phyloP scores from a whole-genome alignment of 2,888 invertebrate genomes.

The Callyntrura sp. region DNA sequence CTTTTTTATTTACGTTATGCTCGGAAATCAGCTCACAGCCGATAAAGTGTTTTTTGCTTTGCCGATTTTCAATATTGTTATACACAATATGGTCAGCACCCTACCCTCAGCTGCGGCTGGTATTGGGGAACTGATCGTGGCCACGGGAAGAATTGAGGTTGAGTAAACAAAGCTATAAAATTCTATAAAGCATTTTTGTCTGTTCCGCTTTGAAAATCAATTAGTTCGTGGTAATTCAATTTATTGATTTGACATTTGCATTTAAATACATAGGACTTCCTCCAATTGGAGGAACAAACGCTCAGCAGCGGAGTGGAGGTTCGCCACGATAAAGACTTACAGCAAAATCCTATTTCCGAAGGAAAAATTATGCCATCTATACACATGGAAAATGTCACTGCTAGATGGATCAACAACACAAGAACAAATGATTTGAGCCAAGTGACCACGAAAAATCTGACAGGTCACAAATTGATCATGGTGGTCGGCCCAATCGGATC shows the following conservation, averaged over 20 bases:
- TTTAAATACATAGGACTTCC: slow-evolving; percentile 66
- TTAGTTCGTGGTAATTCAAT: no score
- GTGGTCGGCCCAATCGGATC: slow-evolving; percentile 79
- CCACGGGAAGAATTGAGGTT: slow-evolving; percentile 90
- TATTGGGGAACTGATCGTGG: slow-evolving; percentile 92
- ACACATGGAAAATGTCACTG: slow-evolving; percentile 78
- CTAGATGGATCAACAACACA: slow-evolving; percentile 62
- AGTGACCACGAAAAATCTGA: slow-evolving; percentile 48
- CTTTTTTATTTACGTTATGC: slow-evolving; percentile 90
- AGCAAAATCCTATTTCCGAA: slow-evolving; percentile 51
- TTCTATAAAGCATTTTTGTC: no score
- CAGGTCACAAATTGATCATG: slow-evolving; percentile 80
- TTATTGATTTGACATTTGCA: background rate
- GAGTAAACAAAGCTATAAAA: slow-evolving; percentile 38
- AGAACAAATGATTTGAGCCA: slow-evolving; percentile 51
- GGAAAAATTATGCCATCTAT: slow-evolving; percentile 68
- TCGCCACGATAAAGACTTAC: slow-evolving; percentile 31
- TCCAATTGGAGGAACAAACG: slow-evolving; percentile 78
- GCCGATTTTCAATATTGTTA: slow-evolving; percentile 94
- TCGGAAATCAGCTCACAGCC: slow-evolving; percentile 89
- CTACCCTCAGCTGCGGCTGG: slow-evolving; percentile 94
- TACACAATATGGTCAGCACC: slow-evolving; percentile 93
- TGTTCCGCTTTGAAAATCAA: background rate
- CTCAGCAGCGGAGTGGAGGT: slow-evolving; percentile 66
- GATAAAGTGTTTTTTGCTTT: slow-evolving; percentile 93